A percentile compares a stretch with the other conserved stretches of the same genome.
phyloP scores from a whole-genome alignment of 2,888 invertebrate genomes.

The Megastigmus dorsalis region DNA sequence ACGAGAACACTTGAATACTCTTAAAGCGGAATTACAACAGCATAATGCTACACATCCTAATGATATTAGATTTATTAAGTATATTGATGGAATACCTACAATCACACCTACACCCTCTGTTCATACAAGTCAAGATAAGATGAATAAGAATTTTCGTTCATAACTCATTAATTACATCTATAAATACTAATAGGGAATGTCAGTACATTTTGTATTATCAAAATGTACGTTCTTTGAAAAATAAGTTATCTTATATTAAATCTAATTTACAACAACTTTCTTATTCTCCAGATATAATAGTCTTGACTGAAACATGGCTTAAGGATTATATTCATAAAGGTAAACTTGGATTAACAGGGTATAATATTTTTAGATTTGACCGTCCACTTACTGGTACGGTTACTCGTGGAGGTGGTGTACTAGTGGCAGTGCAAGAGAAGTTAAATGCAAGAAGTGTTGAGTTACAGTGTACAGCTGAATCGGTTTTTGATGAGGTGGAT shows the following conservation, averaged over 20 bases:
- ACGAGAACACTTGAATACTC: not conserved
- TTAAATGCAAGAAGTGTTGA: not conserved
- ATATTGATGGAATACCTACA: not conserved
- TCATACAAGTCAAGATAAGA: too few species aligned
- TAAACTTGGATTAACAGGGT: not conserved
- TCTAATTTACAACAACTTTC: not conserved
- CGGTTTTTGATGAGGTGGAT: not conserved
- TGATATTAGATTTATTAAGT: not conserved
- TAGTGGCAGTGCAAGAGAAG: not conserved
- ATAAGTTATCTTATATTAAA: not conserved
- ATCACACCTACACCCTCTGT: too few species aligned
- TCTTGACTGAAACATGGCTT: constrained; percentile 57
- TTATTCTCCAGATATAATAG: not conserved
- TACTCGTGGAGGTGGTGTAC: not conserved
- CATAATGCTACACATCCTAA: not conserved
- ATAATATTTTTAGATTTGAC: not conserved
- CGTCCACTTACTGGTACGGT: not conserved
- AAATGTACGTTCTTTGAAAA: not conserved
- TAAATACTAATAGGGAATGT: too few species aligned
- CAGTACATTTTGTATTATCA: not conserved
- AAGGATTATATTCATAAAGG: not conserved
- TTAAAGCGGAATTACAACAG: not conserved
- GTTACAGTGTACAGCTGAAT: not conserved
- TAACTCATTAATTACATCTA: too few species aligned
- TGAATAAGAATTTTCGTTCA: too few species aligned